Evolutionary conservation across 2,888 invertebrate genomes (phyloP), one percentile per base, ranked within the genome.

Genomic region (Oligia fasciuncula): DNA sequence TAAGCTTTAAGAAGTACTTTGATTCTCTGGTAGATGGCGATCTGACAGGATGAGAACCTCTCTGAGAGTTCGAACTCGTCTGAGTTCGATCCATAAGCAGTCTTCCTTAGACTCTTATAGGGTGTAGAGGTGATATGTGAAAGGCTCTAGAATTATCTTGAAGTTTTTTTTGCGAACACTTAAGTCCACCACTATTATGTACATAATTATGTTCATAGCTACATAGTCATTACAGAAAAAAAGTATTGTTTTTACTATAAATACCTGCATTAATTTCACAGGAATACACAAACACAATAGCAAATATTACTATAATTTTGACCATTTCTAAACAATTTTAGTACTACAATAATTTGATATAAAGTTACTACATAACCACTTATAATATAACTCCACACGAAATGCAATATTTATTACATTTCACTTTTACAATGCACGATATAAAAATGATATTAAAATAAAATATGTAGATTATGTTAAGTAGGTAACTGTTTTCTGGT

Each of bases 211-310:
- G 49, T 49, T 46, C 19, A 29, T 29, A 29, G 11, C 49, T 40
- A 19, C 2, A 19, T 49, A 68, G 17, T 49, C 13, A 29, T 29
- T 29, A 29, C 29, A 46, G 14, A 9, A n/a, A 23, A 17, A 19
- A 68, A 40, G 6, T 1, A 23, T 8, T 23, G 17, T 1, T 13
- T 23, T 40, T 40, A 85, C 60, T 43, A 65, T 81, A 40, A 40
- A 5, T 40, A 87, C 88, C 86, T 79, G 81, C 84, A 73, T 78
- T 70, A 29, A 81, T 84, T 83, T 86, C 85, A 76, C 77, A 75
- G 65, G 67, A 87, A 68, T 73, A 75, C 49, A 85, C 66, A 68
- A 79, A 77, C 60, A 89, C 66, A 68, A 85, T 67, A 9, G 75
- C 66, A 29, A 85, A 63, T 66, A 85, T 43, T 63, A 65, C 79